Evolutionary conservation across 1,140 invertebrate species (phyloP), one percentile per base, ranked within the genome.

Genomic region (Ctenoplectra terminalis): DNA sequence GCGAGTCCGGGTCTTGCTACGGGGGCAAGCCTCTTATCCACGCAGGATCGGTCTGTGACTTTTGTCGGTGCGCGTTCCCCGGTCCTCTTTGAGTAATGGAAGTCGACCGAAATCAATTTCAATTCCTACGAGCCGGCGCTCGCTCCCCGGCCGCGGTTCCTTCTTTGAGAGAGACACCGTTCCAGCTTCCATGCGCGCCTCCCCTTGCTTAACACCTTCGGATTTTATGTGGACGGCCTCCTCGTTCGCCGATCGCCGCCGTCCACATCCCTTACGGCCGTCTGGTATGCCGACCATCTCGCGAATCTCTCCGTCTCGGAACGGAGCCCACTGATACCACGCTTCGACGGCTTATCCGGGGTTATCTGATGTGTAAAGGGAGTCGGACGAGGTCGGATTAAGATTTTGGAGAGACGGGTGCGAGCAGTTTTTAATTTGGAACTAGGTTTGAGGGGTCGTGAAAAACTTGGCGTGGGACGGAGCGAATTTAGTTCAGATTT

Each of bases 51-150:
- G 78, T 88, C 87, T 69, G 86, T 83, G 86, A 90, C 90, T 90
- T 91, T 90, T 91, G 90, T 91, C 90, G 90, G 89, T 90, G 85
- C 89, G 82, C 83, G 88, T 81, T 87, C 85, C 70, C 81, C 73
- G 84, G 78, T 84, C 78, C 82, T 84, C 85, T 90, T 91, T 91
- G 89, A 91, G 90, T 90, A 91, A 91, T 90, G 90, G 89, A 91
- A 90, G 85, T 90, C 86, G 85, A 86, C 88, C 89, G 90, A 90
- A 91, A 91, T 91, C 90, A 91, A 90, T 91, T 91, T 90, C 88
- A 89, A 90, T 90, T 89, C 87, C 89, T 85, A 82, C 84, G 85
- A 81, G 83, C 64, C 84, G 75, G 82, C 73, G 78, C 31, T 46
- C 66, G 58, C 37, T 17, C 11, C 37, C 78, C 48, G 9, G 23